Conservation (phyloP, 2,113 vertebrate genomes). For the Pachypanchax playfairii region DNA sequence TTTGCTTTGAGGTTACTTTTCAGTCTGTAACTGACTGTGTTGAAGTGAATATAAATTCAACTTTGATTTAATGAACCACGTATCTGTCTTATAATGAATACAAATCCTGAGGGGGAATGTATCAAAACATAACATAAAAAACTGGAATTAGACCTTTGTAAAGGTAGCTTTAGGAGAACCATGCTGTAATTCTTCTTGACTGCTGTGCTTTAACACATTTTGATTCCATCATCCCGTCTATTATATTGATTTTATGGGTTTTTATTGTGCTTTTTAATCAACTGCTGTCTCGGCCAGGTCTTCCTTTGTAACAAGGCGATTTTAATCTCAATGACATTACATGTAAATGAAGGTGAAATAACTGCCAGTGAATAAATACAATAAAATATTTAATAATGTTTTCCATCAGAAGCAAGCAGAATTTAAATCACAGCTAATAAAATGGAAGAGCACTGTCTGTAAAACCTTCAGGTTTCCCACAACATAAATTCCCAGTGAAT, state of each 20-base stretch:
- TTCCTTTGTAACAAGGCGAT: not conserved
- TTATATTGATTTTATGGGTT: not conserved
- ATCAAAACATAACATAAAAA: not conserved
- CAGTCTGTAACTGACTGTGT: no score
- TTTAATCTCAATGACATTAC: not conserved
- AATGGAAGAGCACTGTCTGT: not conserved
- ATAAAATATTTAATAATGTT: slow-evolving; percentile 6
- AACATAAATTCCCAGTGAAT: not conserved
- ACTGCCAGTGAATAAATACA: slow-evolving; percentile 1
- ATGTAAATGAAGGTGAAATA: not conserved
- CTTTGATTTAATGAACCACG: no score
- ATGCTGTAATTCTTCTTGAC: not conserved
- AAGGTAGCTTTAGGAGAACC: not conserved
- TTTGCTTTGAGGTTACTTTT: no score
- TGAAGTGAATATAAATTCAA: no score
- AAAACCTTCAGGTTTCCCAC: not conserved
- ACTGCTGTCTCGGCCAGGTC: not conserved
- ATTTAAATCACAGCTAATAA: not conserved
- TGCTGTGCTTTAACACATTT: not conserved
- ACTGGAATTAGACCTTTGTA: not conserved
- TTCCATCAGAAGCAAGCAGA: slow-evolving; percentile 1
- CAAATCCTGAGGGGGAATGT: no score
- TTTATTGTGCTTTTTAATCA: not conserved
- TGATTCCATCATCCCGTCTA: not conserved
- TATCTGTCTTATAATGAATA: no score